These are phyloP conservation scores for Xenus cinereus DNA, from an alignment of 2,113 vertebrate species.

Conservation along the genomic window DNA sequence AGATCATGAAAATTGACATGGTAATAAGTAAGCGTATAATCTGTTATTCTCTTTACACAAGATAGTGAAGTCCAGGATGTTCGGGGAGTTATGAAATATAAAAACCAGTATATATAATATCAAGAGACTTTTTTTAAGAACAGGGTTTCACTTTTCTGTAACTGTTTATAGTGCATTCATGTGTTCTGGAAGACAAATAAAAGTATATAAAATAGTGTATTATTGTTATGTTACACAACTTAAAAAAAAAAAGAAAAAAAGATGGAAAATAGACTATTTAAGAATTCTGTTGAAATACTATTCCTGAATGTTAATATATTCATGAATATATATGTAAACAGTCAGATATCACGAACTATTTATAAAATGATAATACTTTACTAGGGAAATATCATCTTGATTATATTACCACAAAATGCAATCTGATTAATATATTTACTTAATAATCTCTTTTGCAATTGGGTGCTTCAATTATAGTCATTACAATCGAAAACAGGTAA, in stretches of 20 bases:
- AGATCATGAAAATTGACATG: slow-evolving; percentile 61
- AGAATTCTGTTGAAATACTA: slow-evolving; percentile 41
- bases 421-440: slow-evolving; percentile 68
- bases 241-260: not conserved
- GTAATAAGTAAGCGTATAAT: slow-evolving; percentile 61
- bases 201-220: slow-evolving; percentile 19
- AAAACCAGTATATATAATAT: slow-evolving; percentile 52
- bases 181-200: slow-evolving; percentile 49
- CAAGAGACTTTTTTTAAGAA: slow-evolving; percentile 47
- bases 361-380: slow-evolving; percentile 67
- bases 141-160: slow-evolving; percentile 10
- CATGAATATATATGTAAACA: slow-evolving; percentile 60
- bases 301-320: slow-evolving; percentile 68
- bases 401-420: slow-evolving; percentile 57
- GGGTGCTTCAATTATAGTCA: slow-evolving; percentile 41
- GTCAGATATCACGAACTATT: slow-evolving; percentile 63
- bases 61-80: slow-evolving; percentile 49
- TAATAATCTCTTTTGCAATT: slow-evolving; percentile 52
- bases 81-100: slow-evolving; percentile 56
- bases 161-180: slow-evolving; percentile 19
- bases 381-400: slow-evolving; percentile 52
- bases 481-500: slow-evolving; percentile 48
- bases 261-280: slow-evolving; percentile 2
- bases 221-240: slow-evolving; percentile 36
- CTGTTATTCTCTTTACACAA: slow-evolving; percentile 69